A percentile compares a stretch with the other conserved stretches of the same genome.
Conservation (phyloP, 2,113 vertebrate genomes). For the Rattus rattus region DNA sequence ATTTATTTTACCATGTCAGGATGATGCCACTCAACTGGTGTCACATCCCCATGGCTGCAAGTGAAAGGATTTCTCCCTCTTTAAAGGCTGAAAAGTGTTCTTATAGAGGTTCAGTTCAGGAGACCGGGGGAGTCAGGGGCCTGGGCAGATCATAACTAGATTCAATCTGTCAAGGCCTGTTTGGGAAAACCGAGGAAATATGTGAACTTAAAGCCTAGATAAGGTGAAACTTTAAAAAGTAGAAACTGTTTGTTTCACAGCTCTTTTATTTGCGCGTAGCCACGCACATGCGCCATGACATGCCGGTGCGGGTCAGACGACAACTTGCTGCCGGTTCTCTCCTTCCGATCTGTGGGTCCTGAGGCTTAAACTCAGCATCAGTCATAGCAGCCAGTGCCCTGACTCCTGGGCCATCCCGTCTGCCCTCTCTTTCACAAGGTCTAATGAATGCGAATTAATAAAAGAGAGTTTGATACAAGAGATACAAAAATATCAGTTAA, state of each 20-base stretch:
- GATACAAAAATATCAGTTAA: not conserved
- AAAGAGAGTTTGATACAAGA: constrained; percentile 12
- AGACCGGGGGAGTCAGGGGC: not conserved
- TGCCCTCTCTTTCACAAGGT: not conserved
- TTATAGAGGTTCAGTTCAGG: not conserved
- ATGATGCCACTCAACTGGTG: not conserved
- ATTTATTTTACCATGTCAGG: not conserved
- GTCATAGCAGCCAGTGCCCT: not conserved
- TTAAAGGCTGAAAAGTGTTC: not conserved
- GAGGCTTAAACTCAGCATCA: not conserved
- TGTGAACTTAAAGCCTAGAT: not conserved
- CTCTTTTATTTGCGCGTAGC: not conserved
- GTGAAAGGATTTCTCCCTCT: not conserved
- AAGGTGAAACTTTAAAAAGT: not conserved
- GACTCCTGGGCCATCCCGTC: not conserved
- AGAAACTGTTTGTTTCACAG: not conserved
- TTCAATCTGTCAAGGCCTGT: not conserved
- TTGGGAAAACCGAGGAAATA: not conserved
- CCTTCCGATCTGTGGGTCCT: too few species aligned
- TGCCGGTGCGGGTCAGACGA: not conserved
- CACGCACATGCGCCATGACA: too few species aligned
- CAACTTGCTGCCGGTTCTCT: not conserved
- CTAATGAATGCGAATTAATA: not conserved
- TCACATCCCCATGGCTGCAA: not conserved
- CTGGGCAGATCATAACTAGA: not conserved